Evolutionary conservation across 2,113 vertebrate species (phyloP).

Genomic region (Phylloscopus trochiloides): DNA sequence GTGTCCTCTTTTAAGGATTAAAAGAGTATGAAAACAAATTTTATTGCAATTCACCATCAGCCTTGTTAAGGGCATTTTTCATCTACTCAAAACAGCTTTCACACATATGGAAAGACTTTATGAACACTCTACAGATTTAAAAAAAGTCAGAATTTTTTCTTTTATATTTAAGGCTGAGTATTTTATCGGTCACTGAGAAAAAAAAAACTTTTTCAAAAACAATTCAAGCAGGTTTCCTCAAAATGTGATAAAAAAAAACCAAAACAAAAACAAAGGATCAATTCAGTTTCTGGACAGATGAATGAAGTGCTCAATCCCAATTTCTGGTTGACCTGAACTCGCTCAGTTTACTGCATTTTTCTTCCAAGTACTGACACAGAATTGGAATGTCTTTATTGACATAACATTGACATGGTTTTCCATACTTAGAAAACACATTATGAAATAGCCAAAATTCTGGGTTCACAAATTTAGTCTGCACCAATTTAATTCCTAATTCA

Average conservation of each 20-base stretch:
- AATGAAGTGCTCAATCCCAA: neutral
- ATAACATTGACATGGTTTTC: neutral
- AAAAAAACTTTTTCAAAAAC: neutral
- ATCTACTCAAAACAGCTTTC: neutral
- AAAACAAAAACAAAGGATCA: neutral
- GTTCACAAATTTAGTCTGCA: neutral
- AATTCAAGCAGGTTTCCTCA: neutral
- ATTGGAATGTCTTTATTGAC: neutral
- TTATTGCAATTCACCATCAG: neutral
- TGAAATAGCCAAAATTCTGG: neutral
- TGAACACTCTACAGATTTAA: neutral
- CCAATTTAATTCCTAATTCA: neutral
- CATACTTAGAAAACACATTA: neutral
- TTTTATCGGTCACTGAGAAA: neutral
- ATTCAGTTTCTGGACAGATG: neutral
- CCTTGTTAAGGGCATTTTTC: neutral
- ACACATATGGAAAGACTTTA: neutral
- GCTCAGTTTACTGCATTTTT: neutral
- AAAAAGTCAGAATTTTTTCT: neutral
- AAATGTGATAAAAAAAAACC: neutral
- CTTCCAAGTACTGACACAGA: neutral
- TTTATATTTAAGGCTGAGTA: neutral
- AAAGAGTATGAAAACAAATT: neutral
- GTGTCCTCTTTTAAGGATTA: neutral
- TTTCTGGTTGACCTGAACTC: neutral